Base-by-base conservation (phyloP, 1,140 invertebrate genomes). In the Ceratosolen solmsi region DNA sequence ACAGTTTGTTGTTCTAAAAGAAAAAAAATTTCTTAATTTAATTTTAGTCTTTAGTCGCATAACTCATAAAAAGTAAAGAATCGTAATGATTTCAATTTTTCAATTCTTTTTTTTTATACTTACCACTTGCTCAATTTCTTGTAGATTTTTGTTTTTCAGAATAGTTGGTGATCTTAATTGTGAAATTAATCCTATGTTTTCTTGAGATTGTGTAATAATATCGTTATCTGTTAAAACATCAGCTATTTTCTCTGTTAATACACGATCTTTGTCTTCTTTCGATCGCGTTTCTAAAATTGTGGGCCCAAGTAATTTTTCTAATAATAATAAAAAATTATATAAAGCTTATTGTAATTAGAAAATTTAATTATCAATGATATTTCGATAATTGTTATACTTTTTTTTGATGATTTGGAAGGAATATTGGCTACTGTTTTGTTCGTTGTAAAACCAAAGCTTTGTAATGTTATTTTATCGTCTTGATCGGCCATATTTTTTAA, bases 191-290 rank as follows among this genome's bases (percentile, higher is more conserved):
- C 8, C 75, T 83, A 17, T 70, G 25, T 13, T 68, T 73, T 75
- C 46, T 73, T 83, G 27, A 27, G 72, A 25, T 56, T 90, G 89
- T 72, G 87, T 89, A 70, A 88, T 72, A 30, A 83, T 83, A 79
- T 89, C 88, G 75, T 87, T 87, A 58, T 86, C 89, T 49, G 92
- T 88, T 71, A 93, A 83, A 82, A 92, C 84, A 60, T 90, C 88
- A 70, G 89, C 89, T 80, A 92, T 91, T 89, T 87, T 92, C 84
- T 93, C 92, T 78, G 91, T 89, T 79, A 93, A 85, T n/a, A 92
- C 86, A 51, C 88, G 86, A 74, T 90, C 88, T 79, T 89, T 89
- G 56, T 92, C 90, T 86, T 90, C 89, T 83, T 89, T 80, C 7
- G 91, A 87, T 80, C 91, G 84, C 65, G 84, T 91, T 85, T 92